These are phyloP conservation scores for Drosophila pseudoobscura DNA, from an alignment of 1,140 invertebrate genomes.

Conservation along the genomic window DNA sequence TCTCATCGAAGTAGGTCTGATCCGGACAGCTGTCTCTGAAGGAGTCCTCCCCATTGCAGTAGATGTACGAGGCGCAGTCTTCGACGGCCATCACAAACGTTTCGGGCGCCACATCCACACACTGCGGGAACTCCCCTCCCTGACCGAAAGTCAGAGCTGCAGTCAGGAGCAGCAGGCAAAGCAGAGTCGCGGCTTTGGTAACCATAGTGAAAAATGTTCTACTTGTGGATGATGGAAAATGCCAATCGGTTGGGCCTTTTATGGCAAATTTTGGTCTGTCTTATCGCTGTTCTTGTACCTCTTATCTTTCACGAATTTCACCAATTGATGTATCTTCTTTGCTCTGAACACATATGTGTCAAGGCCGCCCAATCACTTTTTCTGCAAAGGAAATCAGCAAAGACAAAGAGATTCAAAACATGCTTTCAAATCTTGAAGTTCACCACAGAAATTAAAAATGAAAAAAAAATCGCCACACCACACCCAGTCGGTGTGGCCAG, in stretches of 20 bases:
- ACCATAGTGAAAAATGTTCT: constrained; percentile 35
- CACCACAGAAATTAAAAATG: too few relatives aligned
- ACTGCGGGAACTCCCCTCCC: constrained; percentile 51
- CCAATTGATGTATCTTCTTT: constrained; percentile 39
- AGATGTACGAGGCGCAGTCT: constrained; percentile 68
- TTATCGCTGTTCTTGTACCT: constrained; percentile 42
- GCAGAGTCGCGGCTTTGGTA: neutral
- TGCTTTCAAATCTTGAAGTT: too few relatives aligned
- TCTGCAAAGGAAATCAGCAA: neutral
- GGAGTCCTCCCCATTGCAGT: constrained; percentile 66
- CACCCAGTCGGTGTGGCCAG: too few relatives aligned
- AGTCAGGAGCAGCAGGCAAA: constrained; percentile 39
- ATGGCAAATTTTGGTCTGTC: constrained; percentile 37
- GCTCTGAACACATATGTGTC: constrained; percentile 38
- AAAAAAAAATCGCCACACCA: too few relatives aligned
- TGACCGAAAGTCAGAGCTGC: neutral
- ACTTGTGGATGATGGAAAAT: neutral
- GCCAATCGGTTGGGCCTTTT: constrained; percentile 24
- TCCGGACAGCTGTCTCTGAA: constrained; percentile 67
- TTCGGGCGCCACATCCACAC: constrained; percentile 35
- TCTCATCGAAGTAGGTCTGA: constrained; percentile 67
- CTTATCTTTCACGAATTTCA: constrained; percentile 36
- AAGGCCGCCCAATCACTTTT: constrained; percentile 40
- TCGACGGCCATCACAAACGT: constrained; percentile 62
- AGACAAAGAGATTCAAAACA: too few relatives aligned